These are phyloP conservation scores for Acleris cristana DNA, from an alignment of 2,888 invertebrate genomes.

Conservation along the genomic window DNA sequence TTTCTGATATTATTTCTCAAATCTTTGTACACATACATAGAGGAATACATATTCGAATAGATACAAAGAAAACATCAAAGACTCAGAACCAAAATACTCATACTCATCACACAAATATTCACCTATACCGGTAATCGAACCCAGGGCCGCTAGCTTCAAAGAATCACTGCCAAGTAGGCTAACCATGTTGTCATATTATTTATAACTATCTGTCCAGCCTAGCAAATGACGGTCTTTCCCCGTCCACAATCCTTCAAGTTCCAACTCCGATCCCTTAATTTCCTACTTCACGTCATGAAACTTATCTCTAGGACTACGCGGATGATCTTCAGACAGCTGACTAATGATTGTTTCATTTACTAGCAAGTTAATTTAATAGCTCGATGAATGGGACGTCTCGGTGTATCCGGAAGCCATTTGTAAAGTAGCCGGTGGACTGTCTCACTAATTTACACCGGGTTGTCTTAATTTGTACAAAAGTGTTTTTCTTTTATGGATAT, in stretches of 20 bases:
- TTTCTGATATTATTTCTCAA: too few species aligned
- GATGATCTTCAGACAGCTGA: constrained; percentile 16
- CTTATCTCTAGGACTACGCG: constrained; percentile 3
- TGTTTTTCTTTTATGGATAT: too few species aligned
- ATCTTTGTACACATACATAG: too few species aligned
- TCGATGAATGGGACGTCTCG: constrained; percentile 4
- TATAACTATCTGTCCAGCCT: neutral
- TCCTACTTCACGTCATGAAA: constrained; percentile 2
- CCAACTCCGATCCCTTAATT: neutral
- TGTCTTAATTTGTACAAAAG: neutral
- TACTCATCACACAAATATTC: too few species aligned
- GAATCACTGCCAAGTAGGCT: too few species aligned
- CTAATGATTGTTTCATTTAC: constrained; percentile 33
- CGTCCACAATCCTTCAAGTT: neutral
- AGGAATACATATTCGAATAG: too few species aligned
- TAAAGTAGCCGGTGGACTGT: neutral
- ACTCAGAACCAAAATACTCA: too few species aligned
- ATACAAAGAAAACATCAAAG: neutral
- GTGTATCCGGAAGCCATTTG: constrained; percentile 19
- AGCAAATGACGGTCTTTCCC: neutral
- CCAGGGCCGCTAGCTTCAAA: too few species aligned
- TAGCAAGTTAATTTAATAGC: constrained; percentile 30
- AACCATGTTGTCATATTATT: too few species aligned
- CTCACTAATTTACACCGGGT: neutral
- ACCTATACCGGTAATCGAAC: too few species aligned